A percentile compares a stretch with the other conserved stretches of the same genome.
These are phyloP conservation scores for Oxytorus armatus DNA, from an alignment of 2,888 invertebrate genomes.

Conservation along the genomic window DNA sequence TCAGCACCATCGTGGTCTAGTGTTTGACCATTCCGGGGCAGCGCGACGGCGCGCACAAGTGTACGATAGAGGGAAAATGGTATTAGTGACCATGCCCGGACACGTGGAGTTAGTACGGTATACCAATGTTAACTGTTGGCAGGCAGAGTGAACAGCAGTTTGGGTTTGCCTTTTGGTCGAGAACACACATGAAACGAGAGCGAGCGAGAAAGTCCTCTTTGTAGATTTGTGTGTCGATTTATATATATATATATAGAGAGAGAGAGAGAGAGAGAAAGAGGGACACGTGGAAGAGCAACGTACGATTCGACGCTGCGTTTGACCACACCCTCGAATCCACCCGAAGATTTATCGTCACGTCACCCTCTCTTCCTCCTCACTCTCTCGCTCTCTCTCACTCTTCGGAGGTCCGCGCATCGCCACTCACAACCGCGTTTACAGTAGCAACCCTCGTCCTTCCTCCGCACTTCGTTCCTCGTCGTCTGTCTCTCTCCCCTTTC, in stretches of 20 bases:
- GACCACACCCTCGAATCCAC: slow-evolving; percentile 83
- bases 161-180: slow-evolving; percentile 58
- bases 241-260: slow-evolving; percentile 5
- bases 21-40: slow-evolving; percentile 79
- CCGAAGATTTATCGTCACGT: slow-evolving; percentile 81
- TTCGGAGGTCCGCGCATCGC: slow-evolving; percentile 50
- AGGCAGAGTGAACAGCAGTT: slow-evolving; percentile 54
- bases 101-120: slow-evolving; percentile 48
- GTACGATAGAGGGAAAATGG: slow-evolving; percentile 48
- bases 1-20: slow-evolving; percentile 66
- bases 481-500: slow-evolving; percentile 33
- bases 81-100: slow-evolving; percentile 49
- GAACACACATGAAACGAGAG: slow-evolving; percentile 42
- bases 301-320: slow-evolving; percentile 77
- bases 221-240: slow-evolving; percentile 57
- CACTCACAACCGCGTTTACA: slow-evolving; percentile 55
- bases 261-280: slow-evolving; percentile 30
- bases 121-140: slow-evolving; percentile 39
- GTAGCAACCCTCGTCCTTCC: slow-evolving; percentile 50
- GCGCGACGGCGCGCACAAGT: slow-evolving; percentile 75
- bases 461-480: slow-evolving; percentile 48
- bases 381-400: slow-evolving; percentile 24
- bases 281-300: slow-evolving; percentile 49
- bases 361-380: slow-evolving; percentile 67
- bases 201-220: slow-evolving; percentile 54